phyloP scores from a whole-genome alignment of 2,797 vertebrate species.

The Rhyacichthys aspro region DNA sequence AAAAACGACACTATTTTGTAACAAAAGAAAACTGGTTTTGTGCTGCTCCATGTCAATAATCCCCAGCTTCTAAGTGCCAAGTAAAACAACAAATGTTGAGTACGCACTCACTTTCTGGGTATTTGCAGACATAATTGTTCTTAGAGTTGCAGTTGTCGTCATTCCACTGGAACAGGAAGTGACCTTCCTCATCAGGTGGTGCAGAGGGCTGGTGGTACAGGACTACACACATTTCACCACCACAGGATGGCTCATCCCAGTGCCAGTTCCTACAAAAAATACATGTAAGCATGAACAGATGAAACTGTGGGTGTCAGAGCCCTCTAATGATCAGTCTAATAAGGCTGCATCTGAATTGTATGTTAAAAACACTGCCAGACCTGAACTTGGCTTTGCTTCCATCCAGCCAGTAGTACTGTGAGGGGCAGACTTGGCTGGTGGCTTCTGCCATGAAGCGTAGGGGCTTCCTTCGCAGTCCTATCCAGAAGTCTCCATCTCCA shows the following conservation, averaged over 20 bases:
- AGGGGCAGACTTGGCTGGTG: constrained; percentile 78
- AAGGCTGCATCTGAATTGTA: no score
- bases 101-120: constrained; percentile 82
- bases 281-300: constrained; percentile 10
- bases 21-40: constrained; percentile 4
- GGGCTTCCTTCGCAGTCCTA: constrained; percentile 85
- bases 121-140: constrained; percentile 99
- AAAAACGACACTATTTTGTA: constrained; percentile 1
- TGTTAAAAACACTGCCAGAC: constrained; percentile 43
- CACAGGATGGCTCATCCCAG: constrained; percentile 91
- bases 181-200: constrained; percentile 79
- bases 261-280: constrained; percentile 90
- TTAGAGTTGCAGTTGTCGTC: constrained; percentile 91
- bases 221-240: constrained; percentile 89
- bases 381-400: constrained; percentile 85
- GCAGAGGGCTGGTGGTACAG: constrained; percentile 89
- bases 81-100: constrained; percentile 16
- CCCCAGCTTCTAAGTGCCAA: constrained; percentile 11
- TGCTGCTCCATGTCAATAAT: constrained; percentile 1
- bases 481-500: constrained; percentile 94
- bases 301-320: not conserved
- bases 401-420: constrained; percentile 91
- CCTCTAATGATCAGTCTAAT: not conserved
- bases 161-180: constrained; percentile 91
- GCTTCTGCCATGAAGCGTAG: constrained; percentile 63